These are phyloP conservation scores for Tiliqua scincoides DNA, from an alignment of 2,113 vertebrate genomes.

Conservation along the genomic window DNA sequence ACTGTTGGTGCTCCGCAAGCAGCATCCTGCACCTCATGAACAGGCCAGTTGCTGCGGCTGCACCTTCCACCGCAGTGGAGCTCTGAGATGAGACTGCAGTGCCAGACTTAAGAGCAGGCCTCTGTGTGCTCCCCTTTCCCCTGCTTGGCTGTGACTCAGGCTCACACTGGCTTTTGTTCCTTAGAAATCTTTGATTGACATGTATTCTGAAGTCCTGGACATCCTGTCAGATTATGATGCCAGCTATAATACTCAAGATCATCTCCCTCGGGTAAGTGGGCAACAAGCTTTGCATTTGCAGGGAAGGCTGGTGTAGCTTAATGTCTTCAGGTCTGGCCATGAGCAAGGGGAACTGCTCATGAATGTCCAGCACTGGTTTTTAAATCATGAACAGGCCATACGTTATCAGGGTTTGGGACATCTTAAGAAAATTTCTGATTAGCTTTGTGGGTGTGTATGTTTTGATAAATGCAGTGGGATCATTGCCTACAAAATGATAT, in stretches of 20 bases:
- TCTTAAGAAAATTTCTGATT: neutral
- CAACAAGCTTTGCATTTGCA: neutral
- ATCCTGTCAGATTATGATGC: slow-evolving; percentile 97
- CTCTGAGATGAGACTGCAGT: too few relatives aligned
- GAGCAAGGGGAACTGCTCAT: neutral
- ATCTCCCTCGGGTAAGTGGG: slow-evolving; percentile 91
- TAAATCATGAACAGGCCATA: neutral
- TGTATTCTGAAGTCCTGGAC: slow-evolving; percentile 99
- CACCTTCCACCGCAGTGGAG: too few relatives aligned
- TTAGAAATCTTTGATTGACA: slow-evolving; percentile 96
- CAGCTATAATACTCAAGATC: slow-evolving; percentile 98
- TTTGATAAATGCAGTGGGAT: neutral
- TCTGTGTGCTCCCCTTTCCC: too few relatives aligned
- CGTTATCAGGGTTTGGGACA: too few relatives aligned
- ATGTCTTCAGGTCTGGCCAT: neutral
- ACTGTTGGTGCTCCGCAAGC: too few relatives aligned
- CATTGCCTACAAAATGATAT: slow-evolving; percentile 4
- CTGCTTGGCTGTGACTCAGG: neutral
- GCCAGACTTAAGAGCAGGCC: neutral
- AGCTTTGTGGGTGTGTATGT: neutral
- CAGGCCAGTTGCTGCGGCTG: neutral
- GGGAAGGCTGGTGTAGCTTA: neutral
- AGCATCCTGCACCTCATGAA: neutral
- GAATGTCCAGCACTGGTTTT: neutral
- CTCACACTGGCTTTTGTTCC: neutral